Percentiles rank a stretch among this genome's conserved stretches.
These are phyloP conservation scores for Drosophila dunni DNA, from an alignment of 1,140 invertebrate species.

Conservation along the genomic window DNA sequence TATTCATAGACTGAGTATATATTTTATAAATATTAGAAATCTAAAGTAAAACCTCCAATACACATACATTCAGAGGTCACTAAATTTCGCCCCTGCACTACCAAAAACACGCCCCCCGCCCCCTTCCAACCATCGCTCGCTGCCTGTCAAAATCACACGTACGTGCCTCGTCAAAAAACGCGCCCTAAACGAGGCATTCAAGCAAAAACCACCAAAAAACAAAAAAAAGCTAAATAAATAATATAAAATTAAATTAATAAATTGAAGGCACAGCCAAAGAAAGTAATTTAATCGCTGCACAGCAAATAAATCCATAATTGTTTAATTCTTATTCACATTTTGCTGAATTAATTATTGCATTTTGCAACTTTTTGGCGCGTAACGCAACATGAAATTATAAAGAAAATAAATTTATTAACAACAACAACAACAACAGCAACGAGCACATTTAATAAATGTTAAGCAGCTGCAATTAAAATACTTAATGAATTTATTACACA, in stretches of 20 bases:
- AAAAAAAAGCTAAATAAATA: slow-evolving; percentile 59
- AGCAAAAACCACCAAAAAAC: slow-evolving; percentile 41
- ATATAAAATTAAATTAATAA: slow-evolving; percentile 15
- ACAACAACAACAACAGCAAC: slow-evolving; percentile 13
- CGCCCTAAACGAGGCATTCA: slow-evolving; percentile 69
- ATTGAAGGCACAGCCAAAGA: slow-evolving; percentile 23
- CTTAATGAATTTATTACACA: slow-evolving; percentile 81
- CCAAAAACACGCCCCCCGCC: not conserved
- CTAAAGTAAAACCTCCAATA: not conserved
- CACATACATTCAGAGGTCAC: slow-evolving; percentile 18
- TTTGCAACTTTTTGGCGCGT: slow-evolving; percentile 40
- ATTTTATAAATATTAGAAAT: slow-evolving; percentile 17
- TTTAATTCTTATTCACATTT: slow-evolving; percentile 45
- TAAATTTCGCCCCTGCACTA: not conserved
- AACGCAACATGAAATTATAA: slow-evolving; percentile 32
- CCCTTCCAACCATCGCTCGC: not conserved
- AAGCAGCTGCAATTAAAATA: slow-evolving; percentile 70
- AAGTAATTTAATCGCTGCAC: slow-evolving; percentile 54
- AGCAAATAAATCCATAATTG: slow-evolving; percentile 19
- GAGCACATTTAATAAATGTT: slow-evolving; percentile 52
- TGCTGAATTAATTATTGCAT: slow-evolving; percentile 36
- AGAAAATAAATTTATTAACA: not conserved
- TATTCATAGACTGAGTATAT: slow-evolving; percentile 43
- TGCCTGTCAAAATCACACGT: slow-evolving; percentile 54
- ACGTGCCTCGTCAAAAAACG: slow-evolving; percentile 74